Conservation (phyloP, 2,888 invertebrate genomes). For the Drosophila neotestacea region DNA sequence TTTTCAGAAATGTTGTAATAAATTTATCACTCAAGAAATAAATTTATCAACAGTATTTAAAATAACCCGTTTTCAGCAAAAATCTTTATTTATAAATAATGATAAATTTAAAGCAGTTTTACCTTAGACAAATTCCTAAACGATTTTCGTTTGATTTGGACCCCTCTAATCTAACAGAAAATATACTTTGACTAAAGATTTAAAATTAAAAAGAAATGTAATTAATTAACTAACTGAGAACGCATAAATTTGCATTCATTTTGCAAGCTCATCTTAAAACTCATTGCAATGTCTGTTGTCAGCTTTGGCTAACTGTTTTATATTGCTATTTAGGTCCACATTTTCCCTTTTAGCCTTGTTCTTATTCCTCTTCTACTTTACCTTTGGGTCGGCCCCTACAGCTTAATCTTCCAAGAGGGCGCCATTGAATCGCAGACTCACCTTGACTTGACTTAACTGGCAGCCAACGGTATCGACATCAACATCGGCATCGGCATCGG, state of each 20-base stretch:
- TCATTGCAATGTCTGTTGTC: background rate
- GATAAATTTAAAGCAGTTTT: too few relatives aligned
- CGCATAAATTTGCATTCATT: slow-evolving; percentile 1
- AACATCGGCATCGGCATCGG: slow-evolving; percentile 17
- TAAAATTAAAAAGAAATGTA: too few relatives aligned
- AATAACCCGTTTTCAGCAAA: too few relatives aligned
- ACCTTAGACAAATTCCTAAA: too few relatives aligned
- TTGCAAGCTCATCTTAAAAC: background rate
- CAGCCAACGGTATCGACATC: slow-evolving; percentile 19
- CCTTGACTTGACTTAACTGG: slow-evolving; percentile 52
- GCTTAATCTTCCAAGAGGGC: slow-evolving; percentile 35
- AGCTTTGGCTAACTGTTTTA: slow-evolving; percentile 4
- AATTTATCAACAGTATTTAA: too few relatives aligned
- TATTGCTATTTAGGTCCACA: too few relatives aligned
- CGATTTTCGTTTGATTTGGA: too few relatives aligned
- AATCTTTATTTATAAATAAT: too few relatives aligned
- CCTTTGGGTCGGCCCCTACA: slow-evolving; percentile 11
- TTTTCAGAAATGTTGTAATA: background rate
- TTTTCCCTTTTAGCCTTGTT: background rate
- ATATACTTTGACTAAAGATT: too few relatives aligned
- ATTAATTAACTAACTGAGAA: background rate
- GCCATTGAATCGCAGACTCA: slow-evolving; percentile 45
- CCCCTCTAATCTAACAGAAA: too few relatives aligned
- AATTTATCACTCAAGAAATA: too few relatives aligned
- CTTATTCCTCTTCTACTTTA: background rate